These are phyloP conservation scores for Astreopora myriophthalma DNA, from an alignment of 64 coral and sea anemone species.

Conservation along the genomic window DNA sequence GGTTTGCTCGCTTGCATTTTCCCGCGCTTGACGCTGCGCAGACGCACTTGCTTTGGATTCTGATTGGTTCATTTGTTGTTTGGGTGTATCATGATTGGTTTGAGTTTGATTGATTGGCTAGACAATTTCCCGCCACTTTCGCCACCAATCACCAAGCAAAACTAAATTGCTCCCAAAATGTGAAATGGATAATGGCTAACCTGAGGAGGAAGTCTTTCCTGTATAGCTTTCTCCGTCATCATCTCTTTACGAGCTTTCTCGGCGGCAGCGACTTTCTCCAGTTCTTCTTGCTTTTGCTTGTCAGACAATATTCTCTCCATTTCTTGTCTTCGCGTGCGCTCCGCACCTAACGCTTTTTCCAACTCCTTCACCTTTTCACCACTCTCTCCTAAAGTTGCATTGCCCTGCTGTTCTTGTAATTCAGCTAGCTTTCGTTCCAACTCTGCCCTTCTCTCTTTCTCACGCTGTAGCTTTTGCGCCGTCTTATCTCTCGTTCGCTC, in stretches of 20 bases:
- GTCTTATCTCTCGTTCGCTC: not conserved
- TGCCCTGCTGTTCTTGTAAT: slow-evolving; percentile 20
- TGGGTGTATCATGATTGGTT: too few relatives aligned
- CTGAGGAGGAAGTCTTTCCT: slow-evolving; percentile 76
- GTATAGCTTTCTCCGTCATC: slow-evolving; percentile 81
- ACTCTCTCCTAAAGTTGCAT: not conserved
- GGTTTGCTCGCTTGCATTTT: too few relatives aligned
- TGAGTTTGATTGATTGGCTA: too few relatives aligned
- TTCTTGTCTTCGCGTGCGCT: slow-evolving; percentile 83
- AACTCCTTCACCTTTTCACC: slow-evolving; percentile 84
- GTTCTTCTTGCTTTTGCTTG: slow-evolving; percentile 89
- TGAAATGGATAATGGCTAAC: not conserved
- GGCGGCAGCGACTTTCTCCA: slow-evolving; percentile 77
- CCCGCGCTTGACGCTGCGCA: too few relatives aligned
- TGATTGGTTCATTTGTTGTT: too few relatives aligned
- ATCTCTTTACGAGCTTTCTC: slow-evolving; percentile 87
- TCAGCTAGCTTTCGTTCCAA: slow-evolving; percentile 32
- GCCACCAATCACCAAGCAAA: too few relatives aligned
- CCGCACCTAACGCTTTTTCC: slow-evolving; percentile 77
- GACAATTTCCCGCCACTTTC: too few relatives aligned
- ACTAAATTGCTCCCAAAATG: not conserved
- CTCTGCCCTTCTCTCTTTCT: slow-evolving; percentile 5
- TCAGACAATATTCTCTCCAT: slow-evolving; percentile 83
- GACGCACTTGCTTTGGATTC: too few relatives aligned
- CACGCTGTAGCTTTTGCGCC: slow-evolving; percentile 18